phyloP scores from a whole-genome alignment of 23 tunicate species.

The Ascidia mentula region DNA sequence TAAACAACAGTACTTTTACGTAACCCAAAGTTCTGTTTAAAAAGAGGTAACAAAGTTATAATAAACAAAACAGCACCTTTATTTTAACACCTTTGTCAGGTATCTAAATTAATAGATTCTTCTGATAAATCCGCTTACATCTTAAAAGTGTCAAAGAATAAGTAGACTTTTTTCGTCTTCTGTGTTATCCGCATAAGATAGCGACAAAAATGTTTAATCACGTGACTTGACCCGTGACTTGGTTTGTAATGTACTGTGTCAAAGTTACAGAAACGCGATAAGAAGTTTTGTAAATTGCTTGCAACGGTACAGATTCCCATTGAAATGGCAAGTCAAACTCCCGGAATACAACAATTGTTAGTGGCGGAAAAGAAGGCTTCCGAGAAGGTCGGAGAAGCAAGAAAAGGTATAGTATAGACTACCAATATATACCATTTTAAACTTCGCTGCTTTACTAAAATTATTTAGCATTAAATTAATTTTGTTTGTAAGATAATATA shows the following conservation, averaged over 20 bases:
- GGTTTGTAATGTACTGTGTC: too few species aligned
- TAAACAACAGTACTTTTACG: too few species aligned
- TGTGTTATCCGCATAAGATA: neutral
- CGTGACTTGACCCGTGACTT: neutral
- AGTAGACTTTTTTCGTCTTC: neutral
- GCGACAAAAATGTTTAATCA: neutral
- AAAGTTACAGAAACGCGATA: neutral
- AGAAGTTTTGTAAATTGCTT: neutral
- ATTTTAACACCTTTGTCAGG: neutral
- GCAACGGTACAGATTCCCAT: neutral
- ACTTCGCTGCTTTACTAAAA: too few species aligned
- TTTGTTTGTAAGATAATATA: too few species aligned
- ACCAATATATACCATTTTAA: too few species aligned
- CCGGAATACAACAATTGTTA: conserved; percentile 78
- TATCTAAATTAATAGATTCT: neutral
- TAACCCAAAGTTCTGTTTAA: too few species aligned
- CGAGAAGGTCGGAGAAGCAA: conserved; percentile 80
- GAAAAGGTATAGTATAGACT: too few species aligned
- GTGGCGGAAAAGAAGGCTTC: conserved; percentile 83
- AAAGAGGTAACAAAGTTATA: neutral
- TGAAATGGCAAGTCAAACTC: conserved; percentile 75
- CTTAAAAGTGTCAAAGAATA: neutral
- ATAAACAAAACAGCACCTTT: neutral
- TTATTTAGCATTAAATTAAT: too few species aligned
- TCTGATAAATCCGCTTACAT: neutral